Evolutionary conservation across 1,140 invertebrate species (phyloP), one percentile per base, ranked within the genome.

Genomic region (Drosophila sulfurigaster): DNA sequence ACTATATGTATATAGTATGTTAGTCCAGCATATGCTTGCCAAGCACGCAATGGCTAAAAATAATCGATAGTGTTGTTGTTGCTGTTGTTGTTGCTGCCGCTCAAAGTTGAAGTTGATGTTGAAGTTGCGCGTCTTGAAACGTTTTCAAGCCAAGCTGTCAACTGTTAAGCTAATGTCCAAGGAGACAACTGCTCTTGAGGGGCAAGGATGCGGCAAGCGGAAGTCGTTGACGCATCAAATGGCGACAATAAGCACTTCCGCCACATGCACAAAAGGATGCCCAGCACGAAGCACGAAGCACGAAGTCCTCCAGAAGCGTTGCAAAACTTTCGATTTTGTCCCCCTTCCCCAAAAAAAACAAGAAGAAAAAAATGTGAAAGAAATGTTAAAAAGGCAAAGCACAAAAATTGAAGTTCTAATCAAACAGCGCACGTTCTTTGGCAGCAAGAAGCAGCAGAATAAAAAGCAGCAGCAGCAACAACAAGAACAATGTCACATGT

Each of bases 201-300:
- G 30, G 30, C 15, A 25, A 59, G 4, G 20, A 25, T 25, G 49
- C 48, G 45, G 69, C 68, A 59, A 68, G 52, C 80, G 83, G 83
- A 88, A 85, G 83, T 88, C 81, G 80, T 89, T 88, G 85, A 81
- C 81, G 85, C 83, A 89, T 88, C 83, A 62, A 89, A 88, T 89
- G 83, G 81, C 75, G 81, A 89, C 83, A 88, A 74, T 69, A 89
- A 88, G 81, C 81, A 85, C 85, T 89, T 88, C 83, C 83, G 83
- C 69, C 58, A 25, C 20, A 52, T 11, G 56, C 54, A 86, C 75
- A 81, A 87, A 87, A 70, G 78, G 78, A 81, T 73, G 79, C 48
- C 43, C 38, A 48, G 16, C 20, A 35, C n/a, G 2, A 49, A 56
- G 16, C 20, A 35, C n/a, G 2, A 49, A 56, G 46, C 51, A 35